Percentiles rank a stretch among this genome's conserved stretches.
Evolutionary conservation across 2,888 invertebrate species (phyloP).

Genomic region (Zygothrica quintamaculata): DNA sequence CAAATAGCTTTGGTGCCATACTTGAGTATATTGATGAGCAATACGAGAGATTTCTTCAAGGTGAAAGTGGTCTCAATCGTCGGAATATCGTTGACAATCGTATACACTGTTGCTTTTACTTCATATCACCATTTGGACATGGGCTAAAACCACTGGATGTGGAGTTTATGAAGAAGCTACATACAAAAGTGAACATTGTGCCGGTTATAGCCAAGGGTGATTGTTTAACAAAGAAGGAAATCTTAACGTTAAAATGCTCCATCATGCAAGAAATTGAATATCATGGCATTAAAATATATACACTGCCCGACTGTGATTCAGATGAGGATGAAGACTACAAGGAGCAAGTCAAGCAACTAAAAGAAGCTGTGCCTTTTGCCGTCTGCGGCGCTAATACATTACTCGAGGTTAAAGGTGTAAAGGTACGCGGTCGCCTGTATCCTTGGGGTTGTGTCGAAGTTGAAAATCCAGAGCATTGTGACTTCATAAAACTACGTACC

Average conservation of each 20-base stretch:
- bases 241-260: slow-evolving; percentile 92
- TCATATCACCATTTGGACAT: slow-evolving; percentile 98
- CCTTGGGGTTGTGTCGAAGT: slow-evolving; percentile 99
- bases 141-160: slow-evolving; percentile 97
- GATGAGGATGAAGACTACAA: slow-evolving; percentile 98
- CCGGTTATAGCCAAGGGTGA: slow-evolving; percentile 99
- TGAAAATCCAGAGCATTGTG: slow-evolving; percentile 99
- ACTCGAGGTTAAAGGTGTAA: slow-evolving; percentile 95
- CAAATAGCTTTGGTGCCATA: slow-evolving; percentile 95
- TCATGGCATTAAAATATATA: slow-evolving; percentile 96
- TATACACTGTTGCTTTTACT: slow-evolving; percentile 99
- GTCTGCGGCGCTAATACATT: slow-evolving; percentile 97
- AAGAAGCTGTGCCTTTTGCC: slow-evolving; percentile 98
- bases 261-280: slow-evolving; percentile 96
- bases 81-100: slow-evolving; percentile 98
- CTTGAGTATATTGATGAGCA: slow-evolving; percentile 99
- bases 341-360: slow-evolving; percentile 95
- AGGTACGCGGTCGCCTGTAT: slow-evolving; percentile 96
- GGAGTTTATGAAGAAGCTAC: slow-evolving; percentile 97
- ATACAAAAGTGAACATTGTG: slow-evolving; percentile 98
- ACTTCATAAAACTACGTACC: slow-evolving; percentile 97
- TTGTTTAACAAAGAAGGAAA: slow-evolving; percentile 96
- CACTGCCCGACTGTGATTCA: slow-evolving; percentile 97
- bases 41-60: slow-evolving; percentile 95
- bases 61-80: slow-evolving; percentile 97